Conservation (phyloP, 64 coral and sea anemone species). For the Dendrophyllia cribrosa region DNA sequence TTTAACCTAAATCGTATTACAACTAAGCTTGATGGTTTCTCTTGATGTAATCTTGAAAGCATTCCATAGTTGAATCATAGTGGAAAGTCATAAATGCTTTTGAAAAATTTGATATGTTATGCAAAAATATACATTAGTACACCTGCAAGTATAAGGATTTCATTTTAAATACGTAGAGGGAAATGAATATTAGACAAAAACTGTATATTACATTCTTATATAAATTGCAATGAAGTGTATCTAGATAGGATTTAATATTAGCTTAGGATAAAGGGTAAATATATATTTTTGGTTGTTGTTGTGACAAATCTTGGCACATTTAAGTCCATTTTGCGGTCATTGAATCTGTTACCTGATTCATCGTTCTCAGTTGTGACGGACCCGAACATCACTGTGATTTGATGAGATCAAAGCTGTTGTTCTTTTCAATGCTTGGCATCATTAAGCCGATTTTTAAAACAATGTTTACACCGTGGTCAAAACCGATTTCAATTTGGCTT, state of each 20-base stretch:
- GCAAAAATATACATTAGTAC: neutral
- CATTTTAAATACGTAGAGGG: neutral
- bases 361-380: neutral
- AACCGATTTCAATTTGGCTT: too few species aligned
- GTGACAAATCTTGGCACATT: neutral
- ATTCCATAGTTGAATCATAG: neutral
- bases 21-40: neutral
- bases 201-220: constrained; percentile 6
- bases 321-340: neutral
- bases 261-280: neutral
- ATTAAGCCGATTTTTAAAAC: too few species aligned
- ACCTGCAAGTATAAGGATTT: neutral
- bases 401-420: too few species aligned
- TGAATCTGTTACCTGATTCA: neutral
- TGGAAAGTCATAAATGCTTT: neutral
- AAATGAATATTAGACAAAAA: neutral
- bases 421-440: too few species aligned
- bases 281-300: neutral
- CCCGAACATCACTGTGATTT: neutral
- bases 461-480: too few species aligned
- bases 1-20: neutral
- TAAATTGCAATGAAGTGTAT: neutral
- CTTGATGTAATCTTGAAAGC: neutral
- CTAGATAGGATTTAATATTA: neutral
- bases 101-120: neutral